phyloP scores from a whole-genome alignment of 2,113 vertebrate genomes.

The Ranitomeya imitator region DNA sequence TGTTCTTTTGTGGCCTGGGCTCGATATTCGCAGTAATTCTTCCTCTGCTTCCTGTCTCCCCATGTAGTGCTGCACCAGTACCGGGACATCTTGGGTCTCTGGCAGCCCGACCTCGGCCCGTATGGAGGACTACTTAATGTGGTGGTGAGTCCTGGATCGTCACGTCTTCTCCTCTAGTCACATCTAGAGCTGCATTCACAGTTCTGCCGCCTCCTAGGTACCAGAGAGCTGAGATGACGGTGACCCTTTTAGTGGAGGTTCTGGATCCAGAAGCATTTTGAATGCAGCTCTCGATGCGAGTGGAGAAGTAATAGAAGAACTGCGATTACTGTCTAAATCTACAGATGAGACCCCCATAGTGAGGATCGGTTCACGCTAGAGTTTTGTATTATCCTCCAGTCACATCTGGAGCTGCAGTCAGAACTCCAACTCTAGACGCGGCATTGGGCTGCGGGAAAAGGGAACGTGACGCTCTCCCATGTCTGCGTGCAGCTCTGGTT shows the following conservation, averaged over 20 bases:
- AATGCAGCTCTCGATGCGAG: neutral
- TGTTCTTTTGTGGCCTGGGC: neutral
- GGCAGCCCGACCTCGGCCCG: conserved; percentile 97
- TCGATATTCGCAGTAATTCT: neutral
- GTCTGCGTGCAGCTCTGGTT: neutral
- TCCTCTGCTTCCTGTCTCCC: conserved; percentile 56
- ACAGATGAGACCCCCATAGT: too few relatives aligned
- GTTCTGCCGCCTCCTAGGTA: too few relatives aligned
- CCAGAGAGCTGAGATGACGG: too few relatives aligned
- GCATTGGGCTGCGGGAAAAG: neutral
- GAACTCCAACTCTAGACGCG: neutral
- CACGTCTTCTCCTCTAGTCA: neutral
- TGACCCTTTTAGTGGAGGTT: neutral
- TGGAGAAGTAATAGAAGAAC: neutral
- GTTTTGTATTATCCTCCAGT: neutral
- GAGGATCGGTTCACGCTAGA: too few relatives aligned
- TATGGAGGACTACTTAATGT: conserved; percentile 98
- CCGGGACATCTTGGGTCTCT: conserved; percentile 92
- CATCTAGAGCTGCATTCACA: neutral
- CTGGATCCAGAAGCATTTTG: neutral
- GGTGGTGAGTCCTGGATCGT: conserved; percentile 79
- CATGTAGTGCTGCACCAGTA: conserved; percentile 89
- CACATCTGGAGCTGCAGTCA: neutral
- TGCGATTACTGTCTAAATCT: too few relatives aligned
- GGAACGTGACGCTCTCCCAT: neutral